A percentile compares a stretch with the other conserved stretches of the same genome.
These are phyloP conservation scores for Pachydiplax longipennis DNA, from an alignment of 2,888 invertebrate genomes.

Conservation along the genomic window DNA sequence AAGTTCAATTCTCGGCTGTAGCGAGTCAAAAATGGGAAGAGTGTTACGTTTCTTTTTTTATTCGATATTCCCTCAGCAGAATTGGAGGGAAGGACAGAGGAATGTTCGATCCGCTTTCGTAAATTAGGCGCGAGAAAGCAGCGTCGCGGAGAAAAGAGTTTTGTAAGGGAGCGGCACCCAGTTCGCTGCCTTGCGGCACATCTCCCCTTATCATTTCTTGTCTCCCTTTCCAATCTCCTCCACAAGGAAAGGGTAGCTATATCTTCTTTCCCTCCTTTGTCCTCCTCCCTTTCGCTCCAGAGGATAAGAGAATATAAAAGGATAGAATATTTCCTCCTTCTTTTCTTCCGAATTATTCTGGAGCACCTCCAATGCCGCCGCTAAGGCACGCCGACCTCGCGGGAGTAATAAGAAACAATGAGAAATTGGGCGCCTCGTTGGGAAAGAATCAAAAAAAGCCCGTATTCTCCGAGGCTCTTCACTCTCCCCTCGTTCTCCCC, in stretches of 20 bases:
- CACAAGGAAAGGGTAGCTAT: not conserved
- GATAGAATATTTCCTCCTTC: not conserved
- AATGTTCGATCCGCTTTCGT: conserved; percentile 12
- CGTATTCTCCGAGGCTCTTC: not conserved
- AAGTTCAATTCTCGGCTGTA: not conserved
- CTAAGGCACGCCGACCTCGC: conserved; percentile 1
- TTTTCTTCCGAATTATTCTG: not conserved
- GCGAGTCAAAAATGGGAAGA: not conserved
- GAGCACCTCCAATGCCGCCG: not conserved
- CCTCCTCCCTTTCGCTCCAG: not conserved
- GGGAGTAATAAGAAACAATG: conserved; percentile 1
- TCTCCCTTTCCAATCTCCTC: not conserved
- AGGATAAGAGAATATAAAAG: not conserved
- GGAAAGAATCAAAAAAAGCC: not conserved
- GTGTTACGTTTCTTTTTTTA: not conserved
- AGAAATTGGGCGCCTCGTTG: not conserved
- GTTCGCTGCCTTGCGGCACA: conserved; percentile 14
- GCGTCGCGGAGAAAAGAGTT: not conserved
- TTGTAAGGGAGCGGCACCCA: not conserved
- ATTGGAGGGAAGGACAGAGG: not conserved
- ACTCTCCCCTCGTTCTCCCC: not conserved
- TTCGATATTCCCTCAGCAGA: not conserved
- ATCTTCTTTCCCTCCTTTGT: not conserved
- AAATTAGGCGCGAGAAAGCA: not conserved
- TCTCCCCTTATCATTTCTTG: not conserved